A percentile compares a stretch with the other conserved stretches of the same genome.
Evolutionary conservation across 2,113 vertebrate genomes (phyloP).

Genomic region (Cephalopholis sonnerati): DNA sequence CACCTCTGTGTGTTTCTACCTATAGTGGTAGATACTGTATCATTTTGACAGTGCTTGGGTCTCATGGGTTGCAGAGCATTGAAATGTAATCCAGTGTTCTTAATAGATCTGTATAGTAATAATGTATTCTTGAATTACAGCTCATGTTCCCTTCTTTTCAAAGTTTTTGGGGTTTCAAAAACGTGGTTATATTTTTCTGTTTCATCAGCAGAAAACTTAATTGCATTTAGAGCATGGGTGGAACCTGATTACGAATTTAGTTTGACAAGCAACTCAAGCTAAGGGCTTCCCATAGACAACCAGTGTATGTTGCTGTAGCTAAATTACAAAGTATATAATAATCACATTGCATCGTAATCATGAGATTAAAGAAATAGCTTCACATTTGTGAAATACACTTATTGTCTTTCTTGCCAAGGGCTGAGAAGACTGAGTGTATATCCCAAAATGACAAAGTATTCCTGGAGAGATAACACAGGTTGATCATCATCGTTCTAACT

Average conservation of each 20-base stretch:
- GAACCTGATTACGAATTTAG: neutral
- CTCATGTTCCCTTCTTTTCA: neutral
- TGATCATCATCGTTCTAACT: neutral
- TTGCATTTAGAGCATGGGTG: neutral
- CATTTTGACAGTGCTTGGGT: neutral
- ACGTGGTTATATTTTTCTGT: neutral
- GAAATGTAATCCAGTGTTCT: conserved; percentile 37
- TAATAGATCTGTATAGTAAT: conserved; percentile 30
- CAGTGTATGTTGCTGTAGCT: neutral
- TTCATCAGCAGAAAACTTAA: neutral
- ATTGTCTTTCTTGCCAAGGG: neutral
- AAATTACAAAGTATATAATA: neutral
- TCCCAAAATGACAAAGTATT: neutral
- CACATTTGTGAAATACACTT: neutral
- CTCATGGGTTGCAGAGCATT: conserved; percentile 17
- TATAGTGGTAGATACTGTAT: neutral
- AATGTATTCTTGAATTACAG: conserved; percentile 2
- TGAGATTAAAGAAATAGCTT: neutral
- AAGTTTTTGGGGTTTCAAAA: neutral
- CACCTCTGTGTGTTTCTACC: neutral
- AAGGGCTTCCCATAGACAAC: conserved; percentile 16
- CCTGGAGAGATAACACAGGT: neutral
- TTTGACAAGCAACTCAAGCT: neutral
- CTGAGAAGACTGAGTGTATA: neutral
- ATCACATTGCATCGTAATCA: neutral